Base-by-base conservation (phyloP, 2,797 vertebrate species). In the Hipposideros larvatus region DNA sequence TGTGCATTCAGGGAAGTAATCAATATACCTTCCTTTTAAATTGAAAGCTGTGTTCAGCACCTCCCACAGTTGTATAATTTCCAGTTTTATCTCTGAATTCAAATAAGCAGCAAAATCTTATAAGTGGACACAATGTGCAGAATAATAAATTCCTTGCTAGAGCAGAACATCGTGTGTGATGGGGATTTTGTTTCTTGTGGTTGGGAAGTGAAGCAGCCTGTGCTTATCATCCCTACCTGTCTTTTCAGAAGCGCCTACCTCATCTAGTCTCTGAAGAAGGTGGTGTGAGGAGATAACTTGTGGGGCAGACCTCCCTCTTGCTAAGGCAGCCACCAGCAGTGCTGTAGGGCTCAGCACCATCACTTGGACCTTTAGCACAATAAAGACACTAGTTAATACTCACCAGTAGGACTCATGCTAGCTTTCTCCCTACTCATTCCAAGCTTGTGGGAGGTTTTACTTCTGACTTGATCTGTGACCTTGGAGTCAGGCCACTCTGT, bases 1-100 rank as follows among this genome's bases (percentile, higher is more conserved):
- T 93, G 22, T 84, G 37, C 61, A 74, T 65, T 66, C 74, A 97
- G 73, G 63, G 74, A 37, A 93, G 16, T 90, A 94, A 93, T 93
- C 13, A 66, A 11, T 85, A 48, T 63, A 59, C 77, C 61, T 34
- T 88, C 55, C 59, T 96, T 90, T 68, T n/a, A 95, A 79, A 90
- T 87, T 96, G 84, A 48, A 91, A 93, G 43, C n/a, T 65, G 14
- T 91, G 46, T 83, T 95, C 77, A 83, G 78, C 7, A 87, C 77
- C 74, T 95, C 82, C 78, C 71, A 78, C n/a, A 90, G 77, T 85
- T 75, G 46, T 93, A 3, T 87, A 87, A 93, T 79, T 96, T 97
- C 8, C 51, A 93, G 0, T 91, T 97, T 95, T 95, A 82, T 96
- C 4, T 96, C 75, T 79, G 77, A 96, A 94, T 92, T 96, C 63